Evolutionary conservation across 2,113 vertebrate genomes (phyloP), one percentile per base, ranked within the genome.

Genomic region (Pedionomus torquatus): DNA sequence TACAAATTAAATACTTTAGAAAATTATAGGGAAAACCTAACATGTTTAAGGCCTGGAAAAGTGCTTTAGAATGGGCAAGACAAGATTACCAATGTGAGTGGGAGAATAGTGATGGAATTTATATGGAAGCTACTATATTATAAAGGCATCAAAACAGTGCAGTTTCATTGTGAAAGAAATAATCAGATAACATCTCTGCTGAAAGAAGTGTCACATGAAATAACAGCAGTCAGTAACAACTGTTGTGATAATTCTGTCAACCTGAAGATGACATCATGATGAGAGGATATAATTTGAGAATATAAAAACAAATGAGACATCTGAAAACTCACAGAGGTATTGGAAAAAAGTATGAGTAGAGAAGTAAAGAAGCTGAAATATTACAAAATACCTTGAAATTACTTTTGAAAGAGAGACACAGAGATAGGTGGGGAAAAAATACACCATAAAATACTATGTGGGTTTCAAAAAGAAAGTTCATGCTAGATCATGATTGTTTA

Each of bases 81-180:
- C 3, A 48, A 37, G n/a, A 63, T 3, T 54, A 28, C 10, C 5
- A 75, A 52, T 31, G 14, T 31, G 21, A 75, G 71, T 49, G 25
- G 12, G 9, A 54, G 52, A 71, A 61, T 13, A 63, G 6, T 37
- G 66, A 46, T 1, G 0, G 24, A 58, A 55, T 1, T 20, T 71
- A 11, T 37, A 83, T 4, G 7, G 19, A 30, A 46, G 2, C 49
- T 71, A 31, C 4, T 48, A 7, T 68, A n/a, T 28, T 48, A 54
- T 11, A 79, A 33, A 1, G 4, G 1, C 17, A 69, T 33, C 31
- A 33, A 90, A 83, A 33, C 0, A 51, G 1, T 0, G 0, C 30
- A 35, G 2, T 60, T 88, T 30, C 5, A 1, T 10, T 71, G 25
- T 30, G 18, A 43, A 83, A 64, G 37, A 70, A 63, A 4, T 25